Base-by-base conservation (phyloP, 2,113 vertebrate genomes). In the Daubentonia madagascariensis region DNA sequence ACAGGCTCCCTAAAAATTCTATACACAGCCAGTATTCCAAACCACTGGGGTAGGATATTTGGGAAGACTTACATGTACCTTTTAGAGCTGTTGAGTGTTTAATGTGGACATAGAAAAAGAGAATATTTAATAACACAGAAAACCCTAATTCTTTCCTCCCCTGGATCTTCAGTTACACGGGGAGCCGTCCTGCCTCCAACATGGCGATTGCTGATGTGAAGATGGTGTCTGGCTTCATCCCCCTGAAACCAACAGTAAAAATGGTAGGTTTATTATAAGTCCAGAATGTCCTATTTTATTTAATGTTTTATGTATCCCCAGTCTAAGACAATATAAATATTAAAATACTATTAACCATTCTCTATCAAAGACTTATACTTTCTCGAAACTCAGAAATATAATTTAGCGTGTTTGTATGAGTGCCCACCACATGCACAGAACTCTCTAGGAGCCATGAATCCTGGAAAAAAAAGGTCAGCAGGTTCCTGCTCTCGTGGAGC, bases 171-270 rank as follows among this genome's bases (percentile, higher is more conserved):
- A 99, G 98, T 76, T 99, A 98, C 67, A 95, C 59, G 0, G 98
- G 98, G 20, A 96, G 92, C 48, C 98, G 98, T 50, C 91, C 95
- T 0, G 13, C 5, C 45, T 98, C 98, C 97, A 99, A 99, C 90
- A 99, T 99, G 98, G 98, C 13, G 0, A 98, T 98, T 8, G 37
- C 85, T 72, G 98, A 98, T 5, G 97, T 98, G 86, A 99, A 98
- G 97, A 98, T 99, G 98, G 95, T 98, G 11, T 99, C 98, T 0
- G 98, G 98, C 63, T 98, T 98, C 76, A 54, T 97, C 70, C 98
- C 98, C 0, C 25, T 97, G 68, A 98, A 98, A 70, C 87, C 98
- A 20, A 97, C 98, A 0, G 93, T 98, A 52, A 97, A 68, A 85
- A 97, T 81, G 97, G 98, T 98, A 98, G 52, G n/a, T 96, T 68